Evolutionary conservation across 2,888 invertebrate species (phyloP), one percentile per base, ranked within the genome.

Genomic region (Yponomeuta malinellus): DNA sequence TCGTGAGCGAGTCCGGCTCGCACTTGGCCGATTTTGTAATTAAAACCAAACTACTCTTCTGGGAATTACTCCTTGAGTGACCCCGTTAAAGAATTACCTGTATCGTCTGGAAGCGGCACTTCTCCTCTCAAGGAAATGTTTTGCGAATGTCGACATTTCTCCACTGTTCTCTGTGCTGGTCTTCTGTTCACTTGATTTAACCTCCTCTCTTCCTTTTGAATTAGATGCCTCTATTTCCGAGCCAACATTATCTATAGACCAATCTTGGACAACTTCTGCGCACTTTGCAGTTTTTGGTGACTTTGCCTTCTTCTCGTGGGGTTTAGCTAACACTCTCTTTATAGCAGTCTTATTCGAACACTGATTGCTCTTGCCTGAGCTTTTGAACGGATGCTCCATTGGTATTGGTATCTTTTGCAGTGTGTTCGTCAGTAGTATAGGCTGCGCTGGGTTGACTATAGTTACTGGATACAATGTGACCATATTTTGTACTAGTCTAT

Each of bases 101-200:
- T 86, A 86, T 78, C 86, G 75, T 71, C 82, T 86, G 0, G 91
- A 89, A 3, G 90, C 90, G 0, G 89, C 90, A 5, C 83, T 82
- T 69, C 84, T 78, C 23, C 83, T 83, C 31, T 85, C 83, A 63
- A 83, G 73, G 9, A 81, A 79, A 37, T 73, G 73, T 73, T 2
- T 74, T 1, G 71, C 71, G 48, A 73, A 70, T 52, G 74, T 76
- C 52, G 66, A 72, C 65, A 73, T 67, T 63, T 72, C 37, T 59
- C 72, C 71, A 31, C 70, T 63, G 59, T 70, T 68, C 33, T 31
- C 15, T 10, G 12, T 5, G 12, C 15, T 10, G 10, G 52, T 15
- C 52, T 1, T 52, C 4, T 1, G 5, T 4, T 52, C 12, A 52
- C 52, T 52, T 12, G 52, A 52, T 15, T 12, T 52, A 15, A 12